Conservation (phyloP, 2,113 vertebrate species). For the Paracyprichromis sp. region DNA sequence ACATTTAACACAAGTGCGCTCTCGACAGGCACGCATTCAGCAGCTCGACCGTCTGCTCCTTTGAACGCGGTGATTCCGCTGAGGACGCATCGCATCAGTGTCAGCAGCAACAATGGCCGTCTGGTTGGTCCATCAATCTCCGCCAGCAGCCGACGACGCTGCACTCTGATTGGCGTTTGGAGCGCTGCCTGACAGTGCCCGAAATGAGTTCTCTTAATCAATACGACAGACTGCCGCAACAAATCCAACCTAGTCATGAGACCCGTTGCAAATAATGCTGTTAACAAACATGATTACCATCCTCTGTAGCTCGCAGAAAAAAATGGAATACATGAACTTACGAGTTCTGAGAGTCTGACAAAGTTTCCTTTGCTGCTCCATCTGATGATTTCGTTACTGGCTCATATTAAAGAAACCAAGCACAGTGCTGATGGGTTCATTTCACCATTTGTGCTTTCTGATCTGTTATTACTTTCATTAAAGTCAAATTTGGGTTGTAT, state of each 20-base stretch:
- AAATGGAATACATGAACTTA: not conserved
- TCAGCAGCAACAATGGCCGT: slow-evolving; percentile 57
- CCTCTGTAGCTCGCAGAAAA: not conserved
- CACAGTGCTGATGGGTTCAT: not conserved
- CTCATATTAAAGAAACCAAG: not conserved
- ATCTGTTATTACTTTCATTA: not conserved
- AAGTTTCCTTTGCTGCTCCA: not conserved
- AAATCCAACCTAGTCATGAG: not conserved
- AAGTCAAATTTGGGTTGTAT: not conserved
- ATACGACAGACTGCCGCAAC: not conserved
- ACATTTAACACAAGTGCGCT: slow-evolving; percentile 39
- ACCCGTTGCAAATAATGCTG: not conserved
- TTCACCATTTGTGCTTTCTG: not conserved
- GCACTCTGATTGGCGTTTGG: slow-evolving; percentile 46
- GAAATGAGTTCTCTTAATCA: slow-evolving; percentile 49
- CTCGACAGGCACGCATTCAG: slow-evolving; percentile 40
- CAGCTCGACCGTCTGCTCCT: slow-evolving; percentile 45
- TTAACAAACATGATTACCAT: not conserved
- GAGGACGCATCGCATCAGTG: slow-evolving; percentile 63
- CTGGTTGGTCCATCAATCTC: slow-evolving; percentile 65
- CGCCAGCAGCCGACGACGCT: slow-evolving; percentile 16
- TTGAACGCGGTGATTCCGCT: slow-evolving; percentile 53
- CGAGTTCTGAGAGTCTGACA: not conserved
- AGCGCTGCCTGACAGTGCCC: slow-evolving; percentile 6
- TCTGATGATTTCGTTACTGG: not conserved